A percentile compares a stretch with the other conserved stretches of the same genome.
These are phyloP conservation scores for Panulirus ornatus DNA, from an alignment of 1,140 invertebrate species.

Conservation along the genomic window DNA sequence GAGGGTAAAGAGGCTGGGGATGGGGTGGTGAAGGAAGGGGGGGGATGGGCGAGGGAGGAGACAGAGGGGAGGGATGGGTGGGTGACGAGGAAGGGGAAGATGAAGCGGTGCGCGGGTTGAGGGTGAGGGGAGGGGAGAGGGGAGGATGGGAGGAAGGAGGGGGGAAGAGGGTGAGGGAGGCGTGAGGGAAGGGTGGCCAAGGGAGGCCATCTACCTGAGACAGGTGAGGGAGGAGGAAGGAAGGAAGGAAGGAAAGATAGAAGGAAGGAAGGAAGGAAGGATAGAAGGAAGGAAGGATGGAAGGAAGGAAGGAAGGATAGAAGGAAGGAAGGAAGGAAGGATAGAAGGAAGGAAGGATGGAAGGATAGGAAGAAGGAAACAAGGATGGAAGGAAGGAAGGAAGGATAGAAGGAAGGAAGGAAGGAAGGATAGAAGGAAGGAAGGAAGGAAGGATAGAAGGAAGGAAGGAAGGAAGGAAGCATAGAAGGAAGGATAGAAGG, in stretches of 20 bases:
- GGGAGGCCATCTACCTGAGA: not conserved
- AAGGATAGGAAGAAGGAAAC: not conserved
- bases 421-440: no score
- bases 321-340: no score
- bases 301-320: no score
- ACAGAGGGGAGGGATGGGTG: no score
- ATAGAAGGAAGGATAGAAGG: not conserved
- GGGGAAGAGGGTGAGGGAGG: not conserved
- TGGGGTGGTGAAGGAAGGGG: no score
- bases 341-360: not conserved
- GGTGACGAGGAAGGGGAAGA: conserved; percentile 13
- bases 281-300: no score
- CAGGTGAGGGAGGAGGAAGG: not conserved
- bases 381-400: no score
- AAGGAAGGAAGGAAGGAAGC: not conserved
- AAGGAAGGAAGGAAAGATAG: not conserved
- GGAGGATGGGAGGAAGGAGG: not conserved
- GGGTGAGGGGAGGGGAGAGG: not conserved
- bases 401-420: no score
- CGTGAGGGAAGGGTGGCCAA: not conserved
- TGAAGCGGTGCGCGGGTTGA: not conserved
- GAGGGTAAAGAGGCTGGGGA: no score
- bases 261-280: conserved; percentile 4
- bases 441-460: no score
- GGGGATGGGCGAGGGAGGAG: no score